Evolutionary conservation across 2,797 vertebrate genomes (phyloP).

Genomic region (Jordanella pulchra): DNA sequence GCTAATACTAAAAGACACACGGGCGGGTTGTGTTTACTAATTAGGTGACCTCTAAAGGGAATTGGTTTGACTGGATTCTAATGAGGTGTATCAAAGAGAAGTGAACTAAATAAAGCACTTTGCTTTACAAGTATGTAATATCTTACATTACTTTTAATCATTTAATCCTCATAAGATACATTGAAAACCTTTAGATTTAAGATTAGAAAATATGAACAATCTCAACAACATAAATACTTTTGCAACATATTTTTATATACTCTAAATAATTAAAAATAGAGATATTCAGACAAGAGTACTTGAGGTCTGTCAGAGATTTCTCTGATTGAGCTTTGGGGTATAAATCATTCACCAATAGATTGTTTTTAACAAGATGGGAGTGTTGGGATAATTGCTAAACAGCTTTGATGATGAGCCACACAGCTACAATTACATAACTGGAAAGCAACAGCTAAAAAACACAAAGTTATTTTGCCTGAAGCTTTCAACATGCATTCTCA

Average conservation of each 20-base stretch:
- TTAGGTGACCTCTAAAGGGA: not conserved
- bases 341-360: conserved; percentile 32
- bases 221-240: not conserved
- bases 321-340: conserved; percentile 49
- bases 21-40: not conserved
- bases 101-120: not conserved
- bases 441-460: not conserved
- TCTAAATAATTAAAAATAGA: conserved; percentile 9
- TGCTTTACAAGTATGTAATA: not conserved
- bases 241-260: not conserved
- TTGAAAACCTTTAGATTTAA: not conserved
- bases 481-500: conserved; percentile 52
- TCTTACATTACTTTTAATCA: not conserved
- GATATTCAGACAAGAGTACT: conserved; percentile 28
- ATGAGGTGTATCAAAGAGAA: not conserved
- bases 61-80: not conserved
- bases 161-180: not conserved
- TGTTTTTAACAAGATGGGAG: conserved; percentile 43
- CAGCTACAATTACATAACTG: conserved; percentile 29
- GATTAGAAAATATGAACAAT: not conserved
- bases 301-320: conserved; percentile 25
- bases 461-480: conserved; percentile 40
- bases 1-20: not conserved
- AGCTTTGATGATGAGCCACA: conserved; percentile 48
- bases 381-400: conserved; percentile 52